Percentiles rank a stretch among this genome's conserved stretches.
Conservation (phyloP, 1,140 invertebrate genomes). For the Trigoniulus corallinus region DNA sequence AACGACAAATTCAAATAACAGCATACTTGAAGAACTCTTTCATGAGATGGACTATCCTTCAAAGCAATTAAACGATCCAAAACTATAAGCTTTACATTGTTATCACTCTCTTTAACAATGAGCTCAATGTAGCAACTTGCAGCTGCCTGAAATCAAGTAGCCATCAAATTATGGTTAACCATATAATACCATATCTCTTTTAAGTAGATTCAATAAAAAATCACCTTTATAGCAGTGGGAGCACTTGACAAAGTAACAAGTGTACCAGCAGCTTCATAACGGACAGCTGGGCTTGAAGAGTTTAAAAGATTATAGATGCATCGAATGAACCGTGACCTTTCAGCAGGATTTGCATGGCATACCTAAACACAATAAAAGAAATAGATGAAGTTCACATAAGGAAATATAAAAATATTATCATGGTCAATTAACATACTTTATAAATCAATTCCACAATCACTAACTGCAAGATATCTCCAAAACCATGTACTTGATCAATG, state of each 20-base stretch:
- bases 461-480: slow-evolving; percentile 94
- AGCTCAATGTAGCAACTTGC: slow-evolving; percentile 96
- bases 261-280: slow-evolving; percentile 98
- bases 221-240: slow-evolving; percentile 85
- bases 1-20: not conserved
- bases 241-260: slow-evolving; percentile 95
- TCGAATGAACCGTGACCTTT: slow-evolving; percentile 88
- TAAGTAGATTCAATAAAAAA: not conserved
- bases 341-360: slow-evolving; percentile 91
- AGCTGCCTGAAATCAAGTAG: slow-evolving; percentile 59
- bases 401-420: slow-evolving; percentile 2
- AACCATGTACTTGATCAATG: slow-evolving; percentile 82
- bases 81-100: slow-evolving; percentile 98
- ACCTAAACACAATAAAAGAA: slow-evolving; percentile 36
- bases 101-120: slow-evolving; percentile 97
- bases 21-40: slow-evolving; percentile 66
- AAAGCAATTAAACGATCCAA: slow-evolving; percentile 83
- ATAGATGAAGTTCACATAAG: slow-evolving; percentile 1
- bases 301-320: slow-evolving; percentile 97
- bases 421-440: slow-evolving; percentile 67
- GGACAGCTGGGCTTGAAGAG: slow-evolving; percentile 85
- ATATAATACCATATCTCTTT: slow-evolving; percentile 1
- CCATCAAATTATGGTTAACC: too few species aligned
- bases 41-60: slow-evolving; percentile 67
- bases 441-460: slow-evolving; percentile 99